phyloP scores from a whole-genome alignment of 2,797 vertebrate genomes.

The Melanotaenia parkinsoni region DNA sequence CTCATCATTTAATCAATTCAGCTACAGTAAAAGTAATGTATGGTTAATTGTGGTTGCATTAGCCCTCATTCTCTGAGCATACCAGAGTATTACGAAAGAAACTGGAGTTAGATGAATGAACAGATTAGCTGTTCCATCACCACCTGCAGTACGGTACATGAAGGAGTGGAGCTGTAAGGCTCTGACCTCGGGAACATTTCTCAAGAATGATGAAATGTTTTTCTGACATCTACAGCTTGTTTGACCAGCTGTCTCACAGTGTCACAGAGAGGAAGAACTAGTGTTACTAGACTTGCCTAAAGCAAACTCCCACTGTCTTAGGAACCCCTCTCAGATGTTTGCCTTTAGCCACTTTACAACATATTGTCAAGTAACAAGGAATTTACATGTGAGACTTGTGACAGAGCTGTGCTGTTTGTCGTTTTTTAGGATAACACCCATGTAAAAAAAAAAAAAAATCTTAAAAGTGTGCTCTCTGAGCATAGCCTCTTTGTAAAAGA shows the following conservation, averaged over 20 bases:
- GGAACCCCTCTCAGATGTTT: slow-evolving; percentile 13
- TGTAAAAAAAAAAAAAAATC: background rate
- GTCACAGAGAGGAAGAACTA: slow-evolving; percentile 42
- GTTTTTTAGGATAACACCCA: background rate
- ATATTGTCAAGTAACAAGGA: background rate
- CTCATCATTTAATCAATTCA: slow-evolving; percentile 31
- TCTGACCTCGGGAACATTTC: slow-evolving; percentile 30
- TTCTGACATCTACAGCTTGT: slow-evolving; percentile 53
- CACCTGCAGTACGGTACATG: background rate
- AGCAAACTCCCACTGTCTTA: slow-evolving; percentile 16
- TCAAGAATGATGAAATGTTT: slow-evolving; percentile 51
- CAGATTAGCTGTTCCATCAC: slow-evolving; percentile 43
- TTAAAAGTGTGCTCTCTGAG: slow-evolving; percentile 20
- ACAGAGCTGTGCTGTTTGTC: background rate
- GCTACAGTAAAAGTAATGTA: slow-evolving; percentile 15
- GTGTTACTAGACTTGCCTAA: slow-evolving; percentile 42
- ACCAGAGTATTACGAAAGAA: slow-evolving; percentile 24
- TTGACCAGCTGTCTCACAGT: slow-evolving; percentile 64
- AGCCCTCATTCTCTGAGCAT: slow-evolving; percentile 25
- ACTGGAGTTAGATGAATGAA: slow-evolving; percentile 31
- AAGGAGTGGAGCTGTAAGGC: slow-evolving; percentile 29
- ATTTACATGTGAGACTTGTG: background rate
- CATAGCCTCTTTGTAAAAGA: slow-evolving; percentile 28
- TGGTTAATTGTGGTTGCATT: slow-evolving; percentile 4
- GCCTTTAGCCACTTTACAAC: background rate